Base-by-base conservation (phyloP, 2,113 vertebrate species). In the Notiomystis cincta region DNA sequence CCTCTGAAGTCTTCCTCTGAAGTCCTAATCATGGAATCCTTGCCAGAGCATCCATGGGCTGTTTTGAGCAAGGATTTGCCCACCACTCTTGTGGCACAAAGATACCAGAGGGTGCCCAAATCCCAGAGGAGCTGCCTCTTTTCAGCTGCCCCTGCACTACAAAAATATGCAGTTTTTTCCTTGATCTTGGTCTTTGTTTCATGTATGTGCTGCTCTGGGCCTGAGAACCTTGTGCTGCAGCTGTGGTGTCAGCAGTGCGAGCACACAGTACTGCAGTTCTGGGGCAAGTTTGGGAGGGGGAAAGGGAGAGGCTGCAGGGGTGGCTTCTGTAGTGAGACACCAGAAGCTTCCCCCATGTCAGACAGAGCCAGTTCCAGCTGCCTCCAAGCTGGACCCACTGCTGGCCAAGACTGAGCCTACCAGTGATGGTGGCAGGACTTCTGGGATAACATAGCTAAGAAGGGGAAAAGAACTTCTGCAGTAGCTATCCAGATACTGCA, bases 71-170 rank as follows among this genome's bases (percentile, higher is more conserved):
- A 72, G 20, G 27, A 9, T 21, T 31, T 65, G 28, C 18, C 11
- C 6, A 6, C 72, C 30, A 28, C 25, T 58, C 27, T 44, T 72
- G n/a, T 23, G 53, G 18, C 40, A 79, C 8, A 5, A 53, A 69
- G 35, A 24, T 4, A 15, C 8, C 30, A 50, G 0, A 0, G 11
- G 4, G 10, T 62, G 37, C 6, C 31, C 9, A 2, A 35, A 53
- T 40, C 18, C 9, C 23, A 18, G 22, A 2, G 12, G 22, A 92
- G 8, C 18, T 76, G n/a, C 4, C 38, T 35, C 7, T 84, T 73
- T 47, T 65, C 48, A 69, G 18, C 33, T n/a, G 6, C 28, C 44
- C 12, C 28, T 50, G 24, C 10, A 69, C 44, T 24, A 23, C 44
- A 8, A 24, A 42, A 12, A 78, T 19, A 7, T 50, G 18, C 8